A percentile compares a stretch with the other conserved stretches of the same genome.
Evolutionary conservation across 2,113 vertebrate species (phyloP).

Genomic region (Triplophysa tibetana): DNA sequence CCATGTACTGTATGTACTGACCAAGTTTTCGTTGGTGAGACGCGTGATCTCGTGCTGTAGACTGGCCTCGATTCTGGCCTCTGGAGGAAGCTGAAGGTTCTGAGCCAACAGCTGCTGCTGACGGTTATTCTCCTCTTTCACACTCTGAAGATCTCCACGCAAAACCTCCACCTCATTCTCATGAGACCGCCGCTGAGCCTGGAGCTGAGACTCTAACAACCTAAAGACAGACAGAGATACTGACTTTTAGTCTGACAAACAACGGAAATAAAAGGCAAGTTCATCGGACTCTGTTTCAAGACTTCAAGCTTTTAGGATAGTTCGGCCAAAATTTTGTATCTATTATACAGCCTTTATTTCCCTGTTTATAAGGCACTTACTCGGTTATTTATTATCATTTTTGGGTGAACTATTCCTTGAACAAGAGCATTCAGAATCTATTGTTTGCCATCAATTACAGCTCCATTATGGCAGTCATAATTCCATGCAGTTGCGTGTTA

Average conservation of each 20-base stretch:
- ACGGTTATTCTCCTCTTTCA: constrained; percentile 95
- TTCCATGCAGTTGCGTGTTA: constrained; percentile 5
- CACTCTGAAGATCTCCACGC: constrained; percentile 89
- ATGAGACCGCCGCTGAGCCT: constrained; percentile 87
- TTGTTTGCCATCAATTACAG: background rate
- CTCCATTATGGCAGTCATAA: background rate
- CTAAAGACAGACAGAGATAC: constrained; percentile 61
- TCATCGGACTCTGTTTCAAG: background rate
- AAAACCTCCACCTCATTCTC: constrained; percentile 86
- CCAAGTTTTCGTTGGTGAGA: constrained; percentile 96
- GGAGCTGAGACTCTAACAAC: constrained; percentile 92
- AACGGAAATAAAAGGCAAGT: background rate
- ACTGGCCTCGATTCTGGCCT: constrained; percentile 95
- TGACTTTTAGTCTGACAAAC: background rate
- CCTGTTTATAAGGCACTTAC: no score
- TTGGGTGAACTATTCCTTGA: constrained; percentile 20
- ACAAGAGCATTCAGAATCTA: background rate
- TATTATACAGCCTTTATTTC: background rate
- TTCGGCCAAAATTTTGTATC: background rate
- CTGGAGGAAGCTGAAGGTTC: constrained; percentile 94
- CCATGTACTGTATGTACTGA: constrained; percentile 60
- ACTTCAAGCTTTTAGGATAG: background rate
- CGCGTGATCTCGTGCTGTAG: constrained; percentile 97
- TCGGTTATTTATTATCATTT: background rate
- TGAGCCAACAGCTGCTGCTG: constrained; percentile 97